Evolutionary conservation across 2,113 vertebrate genomes (phyloP), one percentile per base, ranked within the genome.

Genomic region (Grallaria varia): DNA sequence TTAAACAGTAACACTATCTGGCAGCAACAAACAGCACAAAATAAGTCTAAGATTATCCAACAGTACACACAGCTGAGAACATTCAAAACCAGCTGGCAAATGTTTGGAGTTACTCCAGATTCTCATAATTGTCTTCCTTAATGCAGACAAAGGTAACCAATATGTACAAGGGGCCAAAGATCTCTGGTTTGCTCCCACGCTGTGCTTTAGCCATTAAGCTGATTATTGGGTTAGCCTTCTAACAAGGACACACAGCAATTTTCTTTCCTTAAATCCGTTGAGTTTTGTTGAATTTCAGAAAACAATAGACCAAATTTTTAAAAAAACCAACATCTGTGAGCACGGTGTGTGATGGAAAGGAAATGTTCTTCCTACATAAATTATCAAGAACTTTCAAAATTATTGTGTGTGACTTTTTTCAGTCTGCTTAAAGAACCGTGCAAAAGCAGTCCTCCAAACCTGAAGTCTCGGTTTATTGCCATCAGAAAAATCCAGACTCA

Each of bases 1-100:
- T 95, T 97, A 97, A 96, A 95, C 95, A 97, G 91, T 96, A 95
- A 97, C 95, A 73, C 71, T 96, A 84, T 96, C 91, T 97, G 96
- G 95, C 93, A 96, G 87, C 87, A 95, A 87, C 84, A 94, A 94
- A 89, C 66, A 91, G 81, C 45, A 89, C 91, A 95, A 91, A 96
- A 95, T 84, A 97, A 95, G 81, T 91, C 84, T 91, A 96, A 94
- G 95, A 95, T 93, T 95, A 96, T 89, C 94, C 91, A 93, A 93
- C 84, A 95, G 74, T 74, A 96, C 80, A 95, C 95, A 97, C 94
- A 96, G 94, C 95, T 97, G 96, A 96, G 90, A 95, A 92, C 90
- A 90, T 95, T 93, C 90, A 96, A 96, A 96, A 93, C 88, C 93
- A 96, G 95, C 92, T 95, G 96, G 92, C 76, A 96, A 97, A 94